Evolutionary conservation across 2,113 vertebrate genomes (phyloP), one percentile per base, ranked within the genome.

Genomic region (Smithornis capensis): DNA sequence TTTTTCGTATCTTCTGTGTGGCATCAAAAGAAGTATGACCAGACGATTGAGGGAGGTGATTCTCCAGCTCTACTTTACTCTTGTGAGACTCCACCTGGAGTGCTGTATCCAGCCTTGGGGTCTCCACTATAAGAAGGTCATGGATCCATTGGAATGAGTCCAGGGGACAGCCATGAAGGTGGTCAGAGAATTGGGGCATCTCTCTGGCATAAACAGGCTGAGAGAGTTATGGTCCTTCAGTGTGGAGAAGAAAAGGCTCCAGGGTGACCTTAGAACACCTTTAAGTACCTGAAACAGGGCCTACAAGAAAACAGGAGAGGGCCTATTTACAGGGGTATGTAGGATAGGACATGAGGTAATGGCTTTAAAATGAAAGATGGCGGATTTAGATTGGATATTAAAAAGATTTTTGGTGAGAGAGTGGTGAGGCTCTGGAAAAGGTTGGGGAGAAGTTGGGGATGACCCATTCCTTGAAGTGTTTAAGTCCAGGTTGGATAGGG

Each of bases 131-230:
- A 55, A 49, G 19, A 37, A 37, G 24, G 27, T 24, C 24, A 31
- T 3, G 5, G 23, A 31, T 10, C 28, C 68, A 19, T 10, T 69
- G 33, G 17, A 77, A 21, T 0, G 0, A 38, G 14, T 28, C 10
- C 40, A 62, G 57, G 27, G 31, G 7, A 49, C 23, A 40, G 7
- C 6, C 7, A 8, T 10, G 13, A 62, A 62, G 53, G 24, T 28
- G 12, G 19, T 31, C 23, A 19, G 21, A 8, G 28, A 4, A 4
- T 6, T 49, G 40, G 23, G 77, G 18, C 10, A 37, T 17, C 23
- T 60, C 19, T 29, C 12, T 50, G 42, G 12, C 16, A 29, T 71
- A 35, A 31, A 71, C 27, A 35, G 25, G 40, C 31, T 71, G 50
- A 71, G 50, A 16, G 2, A 47, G 5, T 4, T 45, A 14, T 22